Evolutionary conservation across 2,113 vertebrate genomes (phyloP), one percentile per base, ranked within the genome.

Genomic region (Ranitomeya imitator): DNA sequence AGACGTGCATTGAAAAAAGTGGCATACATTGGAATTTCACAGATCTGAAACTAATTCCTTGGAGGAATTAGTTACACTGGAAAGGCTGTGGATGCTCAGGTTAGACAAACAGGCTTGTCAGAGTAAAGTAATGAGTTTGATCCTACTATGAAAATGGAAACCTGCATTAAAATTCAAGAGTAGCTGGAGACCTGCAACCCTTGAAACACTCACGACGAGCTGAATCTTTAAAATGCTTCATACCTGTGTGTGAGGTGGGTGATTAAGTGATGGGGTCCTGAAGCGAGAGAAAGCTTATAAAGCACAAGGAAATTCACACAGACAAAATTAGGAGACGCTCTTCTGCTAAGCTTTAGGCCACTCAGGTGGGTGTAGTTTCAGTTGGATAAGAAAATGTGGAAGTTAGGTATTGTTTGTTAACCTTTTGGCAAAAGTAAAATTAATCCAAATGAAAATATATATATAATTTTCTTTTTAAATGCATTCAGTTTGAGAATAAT

Each of bases 81-180:
- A 89, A 88, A 85, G 87, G 73, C 87, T 67, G 81, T 21, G 61
- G 87, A 89, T 89, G 82, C 37, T 83, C 23, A 77, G 87, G 80
- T 84, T 84, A 84, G 80, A 88, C 87, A 88, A 89, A 89, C 73
- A 89, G 87, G 87, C 87, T 85, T 85, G 81, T 89, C 87, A 85
- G 74, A 85, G 81, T 4, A 79, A 79, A 89, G 82, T 85, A 85
- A 89, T 89, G 81, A 89, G 81, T 89, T 79, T 85, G 73, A 89
- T 89, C 87, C 87, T 79, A 78, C 52, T 71, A 85, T 85, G 16
- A 89, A 81, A 85, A 63, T 69, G 87, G 73, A 69, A 63, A 55
- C 45, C 23, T n/a, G 52, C 45, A 84, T 88, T 88, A 78, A 88
- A 88, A 88, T 88, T 88, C 87, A 89, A 85, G 60, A 26, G 60